Percentiles rank a stretch among this genome's conserved stretches.
phyloP scores from a whole-genome alignment of 53 echinoderm and acorn worm genomes.

The Echinometra lucunter region DNA sequence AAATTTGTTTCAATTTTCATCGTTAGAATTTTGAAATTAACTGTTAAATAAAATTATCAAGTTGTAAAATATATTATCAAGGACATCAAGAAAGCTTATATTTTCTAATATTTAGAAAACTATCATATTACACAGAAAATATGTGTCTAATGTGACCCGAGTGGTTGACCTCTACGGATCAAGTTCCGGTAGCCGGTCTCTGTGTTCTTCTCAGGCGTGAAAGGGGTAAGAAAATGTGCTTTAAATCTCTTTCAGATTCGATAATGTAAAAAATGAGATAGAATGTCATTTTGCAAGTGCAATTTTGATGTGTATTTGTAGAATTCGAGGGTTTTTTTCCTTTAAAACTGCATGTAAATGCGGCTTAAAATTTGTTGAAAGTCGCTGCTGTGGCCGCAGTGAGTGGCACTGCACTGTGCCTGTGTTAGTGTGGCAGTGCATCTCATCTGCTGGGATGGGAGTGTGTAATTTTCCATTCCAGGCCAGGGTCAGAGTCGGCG shows the following conservation, averaged over 20 bases:
- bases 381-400: neutral
- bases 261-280: neutral
- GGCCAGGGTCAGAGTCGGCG: too few relatives aligned
- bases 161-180: neutral
- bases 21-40: neutral
- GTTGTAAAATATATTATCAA: neutral
- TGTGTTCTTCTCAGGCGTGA: neutral
- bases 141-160: neutral
- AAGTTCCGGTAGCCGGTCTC: constrained; percentile 38
- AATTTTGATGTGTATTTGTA: neutral
- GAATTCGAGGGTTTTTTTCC: neutral
- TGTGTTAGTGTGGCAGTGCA: too few relatives aligned
- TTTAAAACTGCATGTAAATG: neutral
- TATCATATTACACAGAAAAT: neutral
- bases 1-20: neutral
- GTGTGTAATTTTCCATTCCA: too few relatives aligned
- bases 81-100: neutral
- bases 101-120: neutral
- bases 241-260: neutral
- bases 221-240: neutral
- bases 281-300: neutral
- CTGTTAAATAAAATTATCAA: neutral
- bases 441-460: too few relatives aligned
- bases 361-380: neutral
- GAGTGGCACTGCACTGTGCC: neutral